These are phyloP conservation scores for Pogonocichla stellata DNA, from an alignment of 2,113 vertebrate genomes.

Conservation along the genomic window DNA sequence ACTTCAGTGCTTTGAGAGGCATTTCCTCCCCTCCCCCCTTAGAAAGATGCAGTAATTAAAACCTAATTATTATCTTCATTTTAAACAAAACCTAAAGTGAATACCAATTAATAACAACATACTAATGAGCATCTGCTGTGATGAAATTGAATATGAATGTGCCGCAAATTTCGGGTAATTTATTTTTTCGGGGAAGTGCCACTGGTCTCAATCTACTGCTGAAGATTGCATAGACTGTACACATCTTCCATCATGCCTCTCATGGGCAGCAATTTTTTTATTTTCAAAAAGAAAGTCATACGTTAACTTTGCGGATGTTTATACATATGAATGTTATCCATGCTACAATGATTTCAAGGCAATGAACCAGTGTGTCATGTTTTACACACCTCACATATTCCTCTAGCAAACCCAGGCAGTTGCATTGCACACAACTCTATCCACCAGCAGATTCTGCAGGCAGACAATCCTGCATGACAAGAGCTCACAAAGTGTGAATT, in stretches of 20 bases:
- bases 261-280: conserved; percentile 55
- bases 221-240: conserved; percentile 73
- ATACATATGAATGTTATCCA: conserved; percentile 7
- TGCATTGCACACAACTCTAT: neutral
- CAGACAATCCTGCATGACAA: neutral
- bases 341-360: neutral
- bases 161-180: conserved; percentile 85
- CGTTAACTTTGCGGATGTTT: conserved; percentile 33
- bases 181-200: conserved; percentile 81
- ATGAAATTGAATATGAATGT: conserved; percentile 89
- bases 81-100: conserved; percentile 90
- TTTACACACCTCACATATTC: neutral
- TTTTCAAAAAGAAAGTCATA: conserved; percentile 37
- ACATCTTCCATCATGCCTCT: conserved; percentile 67
- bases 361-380: neutral
- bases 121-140: conserved; percentile 89
- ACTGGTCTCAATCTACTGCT: conserved; percentile 78
- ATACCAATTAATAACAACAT: conserved; percentile 90
- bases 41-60: conserved; percentile 85
- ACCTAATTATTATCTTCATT: conserved; percentile 89
- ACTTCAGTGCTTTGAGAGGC: conserved; percentile 79
- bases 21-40: conserved; percentile 73
- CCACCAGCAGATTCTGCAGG: neutral
- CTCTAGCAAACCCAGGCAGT: neutral
- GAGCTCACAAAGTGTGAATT: neutral